Conservation (phyloP, 2,888 invertebrate species). For the Noctuana brunneofusca region DNA sequence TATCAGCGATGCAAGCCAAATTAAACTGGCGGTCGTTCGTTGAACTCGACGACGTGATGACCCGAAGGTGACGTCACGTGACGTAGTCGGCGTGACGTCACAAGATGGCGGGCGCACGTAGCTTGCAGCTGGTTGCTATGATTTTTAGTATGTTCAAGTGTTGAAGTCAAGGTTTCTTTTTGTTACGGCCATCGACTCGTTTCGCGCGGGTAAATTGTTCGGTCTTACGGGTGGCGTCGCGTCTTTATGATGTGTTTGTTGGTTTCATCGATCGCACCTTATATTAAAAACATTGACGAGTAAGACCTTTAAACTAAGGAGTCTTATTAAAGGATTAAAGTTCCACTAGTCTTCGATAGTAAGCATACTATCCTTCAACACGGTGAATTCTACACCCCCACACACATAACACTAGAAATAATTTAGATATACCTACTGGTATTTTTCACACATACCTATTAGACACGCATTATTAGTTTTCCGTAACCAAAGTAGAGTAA, state of each 20-base stretch:
- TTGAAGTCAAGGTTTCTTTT: conserved; percentile 45
- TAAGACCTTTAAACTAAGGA: too few relatives aligned
- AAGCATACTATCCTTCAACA: too few relatives aligned
- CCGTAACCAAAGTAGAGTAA: too few relatives aligned
- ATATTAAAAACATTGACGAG: too few relatives aligned
- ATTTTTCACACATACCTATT: too few relatives aligned
- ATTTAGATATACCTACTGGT: too few relatives aligned
- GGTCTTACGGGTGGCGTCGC: conserved; percentile 17
- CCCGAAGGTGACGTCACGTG: conserved; percentile 56
- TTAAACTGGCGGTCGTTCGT: conserved; percentile 78
- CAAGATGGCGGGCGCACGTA: conserved; percentile 51
- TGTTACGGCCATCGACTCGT: conserved; percentile 41
- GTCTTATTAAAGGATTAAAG: too few relatives aligned
- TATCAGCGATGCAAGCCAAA: conserved; percentile 67
- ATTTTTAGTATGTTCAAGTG: conserved; percentile 45
- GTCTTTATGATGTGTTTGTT: background rate
- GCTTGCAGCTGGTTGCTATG: conserved; percentile 46
- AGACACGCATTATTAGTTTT: too few relatives aligned
- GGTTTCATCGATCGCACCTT: conserved; percentile 5
- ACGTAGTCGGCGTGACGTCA: conserved; percentile 65
- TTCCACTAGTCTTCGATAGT: too few relatives aligned
- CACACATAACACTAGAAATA: too few relatives aligned
- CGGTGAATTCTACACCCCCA: too few relatives aligned
- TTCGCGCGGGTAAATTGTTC: conserved; percentile 35
- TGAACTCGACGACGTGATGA: conserved; percentile 61